These are phyloP conservation scores for Oncorhynchus keta DNA, from an alignment of 2,113 vertebrate genomes.

Conservation along the genomic window DNA sequence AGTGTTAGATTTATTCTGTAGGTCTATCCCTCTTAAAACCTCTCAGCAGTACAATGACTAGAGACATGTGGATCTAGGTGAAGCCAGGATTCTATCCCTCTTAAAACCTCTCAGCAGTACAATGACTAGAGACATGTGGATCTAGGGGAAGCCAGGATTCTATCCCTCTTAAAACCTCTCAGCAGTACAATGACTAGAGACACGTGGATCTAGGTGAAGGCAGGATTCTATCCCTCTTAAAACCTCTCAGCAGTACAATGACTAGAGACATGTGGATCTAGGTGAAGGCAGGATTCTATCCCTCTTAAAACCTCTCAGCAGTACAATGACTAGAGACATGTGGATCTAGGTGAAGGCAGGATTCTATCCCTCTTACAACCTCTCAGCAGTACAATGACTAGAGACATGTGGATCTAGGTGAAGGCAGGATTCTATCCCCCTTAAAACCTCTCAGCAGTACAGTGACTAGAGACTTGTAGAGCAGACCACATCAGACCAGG, in stretches of 20 bases:
- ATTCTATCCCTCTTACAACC: conserved; percentile 64
- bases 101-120: conserved; percentile 61
- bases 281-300: too few relatives aligned
- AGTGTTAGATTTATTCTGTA: conserved; percentile 63
- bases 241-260: too few relatives aligned
- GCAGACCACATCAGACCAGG: conserved; percentile 60
- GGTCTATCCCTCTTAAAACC: conserved; percentile 66
- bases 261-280: too few relatives aligned
- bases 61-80: conserved; percentile 63
- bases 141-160: conserved; percentile 63
- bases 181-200: conserved; percentile 60
- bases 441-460: conserved; percentile 60
- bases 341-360: too few relatives aligned
- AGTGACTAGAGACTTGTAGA: conserved; percentile 62
- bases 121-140: conserved; percentile 62
- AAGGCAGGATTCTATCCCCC: conserved; percentile 57
- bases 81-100: conserved; percentile 57
- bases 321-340: too few relatives aligned
- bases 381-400: conserved; percentile 59
- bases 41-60: conserved; percentile 59
- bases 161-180: conserved; percentile 60
- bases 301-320: too few relatives aligned
- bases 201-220: conserved; percentile 60
- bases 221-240: conserved; percentile 47
- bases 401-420: conserved; percentile 63